Percentiles rank a stretch among this genome's conserved stretches.
Evolutionary conservation across 2,797 vertebrate species (phyloP).

Genomic region (Micrastur ruficollis): DNA sequence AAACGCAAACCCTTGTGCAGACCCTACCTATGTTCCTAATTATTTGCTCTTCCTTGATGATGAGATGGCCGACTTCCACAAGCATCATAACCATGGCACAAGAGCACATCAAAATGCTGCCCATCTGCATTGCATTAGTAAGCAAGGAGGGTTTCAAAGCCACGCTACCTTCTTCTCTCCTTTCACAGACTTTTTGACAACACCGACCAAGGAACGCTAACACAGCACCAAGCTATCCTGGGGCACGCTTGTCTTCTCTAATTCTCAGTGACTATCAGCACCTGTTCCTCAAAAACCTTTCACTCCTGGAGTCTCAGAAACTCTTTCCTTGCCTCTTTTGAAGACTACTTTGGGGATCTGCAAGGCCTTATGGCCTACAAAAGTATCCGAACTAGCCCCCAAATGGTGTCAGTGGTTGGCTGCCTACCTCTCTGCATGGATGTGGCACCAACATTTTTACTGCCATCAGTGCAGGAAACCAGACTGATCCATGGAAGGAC

Average conservation of each 20-base stretch:
- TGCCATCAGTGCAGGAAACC: neutral
- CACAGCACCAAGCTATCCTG: too few relatives aligned
- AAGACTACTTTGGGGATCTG: neutral
- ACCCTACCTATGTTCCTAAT: rapidly evolving
- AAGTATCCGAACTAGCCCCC: neutral
- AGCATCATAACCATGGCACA: neutral
- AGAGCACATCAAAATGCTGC: neutral
- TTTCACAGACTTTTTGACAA: neutral
- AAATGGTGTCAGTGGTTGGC: neutral
- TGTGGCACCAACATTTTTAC: neutral
- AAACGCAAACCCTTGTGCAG: neutral
- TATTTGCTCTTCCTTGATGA: neutral
- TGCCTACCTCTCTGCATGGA: neutral
- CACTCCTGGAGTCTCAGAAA: neutral
- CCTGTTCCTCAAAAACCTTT: neutral
- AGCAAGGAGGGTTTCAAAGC: neutral
- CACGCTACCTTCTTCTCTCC: neutral
- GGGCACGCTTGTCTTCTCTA: neutral
- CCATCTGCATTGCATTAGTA: too few relatives aligned
- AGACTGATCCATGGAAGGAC: neutral
- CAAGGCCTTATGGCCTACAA: neutral
- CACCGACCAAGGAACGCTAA: neutral
- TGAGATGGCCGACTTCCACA: neutral
- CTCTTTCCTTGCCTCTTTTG: neutral
- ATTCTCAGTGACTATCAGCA: neutral